phyloP scores from a whole-genome alignment of 2,113 vertebrate species.

The Bufo bufo region DNA sequence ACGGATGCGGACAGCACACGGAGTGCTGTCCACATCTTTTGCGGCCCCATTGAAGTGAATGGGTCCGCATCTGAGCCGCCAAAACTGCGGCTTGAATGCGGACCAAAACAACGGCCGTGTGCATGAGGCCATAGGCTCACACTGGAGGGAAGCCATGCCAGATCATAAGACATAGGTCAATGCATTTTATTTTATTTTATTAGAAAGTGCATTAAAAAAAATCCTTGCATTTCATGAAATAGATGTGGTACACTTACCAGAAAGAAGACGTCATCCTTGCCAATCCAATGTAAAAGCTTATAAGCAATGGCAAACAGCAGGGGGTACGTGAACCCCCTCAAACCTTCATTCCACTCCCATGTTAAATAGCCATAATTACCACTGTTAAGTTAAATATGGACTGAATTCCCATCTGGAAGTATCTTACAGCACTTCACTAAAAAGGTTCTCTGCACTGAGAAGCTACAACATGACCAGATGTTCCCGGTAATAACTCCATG shows the following conservation, averaged over 20 bases:
- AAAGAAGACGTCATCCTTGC: constrained; percentile 77
- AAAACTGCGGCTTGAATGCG: too few species aligned
- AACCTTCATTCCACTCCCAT: constrained; percentile 90
- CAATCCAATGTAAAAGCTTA: constrained; percentile 79
- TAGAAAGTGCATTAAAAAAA: not conserved
- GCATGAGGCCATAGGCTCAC: too few species aligned
- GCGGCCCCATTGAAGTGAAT: too few species aligned
- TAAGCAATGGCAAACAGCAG: constrained; percentile 88
- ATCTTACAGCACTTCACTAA: not conserved
- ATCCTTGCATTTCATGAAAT: not conserved
- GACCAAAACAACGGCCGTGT: too few species aligned
- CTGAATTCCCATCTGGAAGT: not conserved
- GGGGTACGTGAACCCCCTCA: constrained; percentile 88
- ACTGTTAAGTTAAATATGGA: constrained; percentile 68
- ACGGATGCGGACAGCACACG: too few species aligned
- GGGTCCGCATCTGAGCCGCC: too few species aligned
- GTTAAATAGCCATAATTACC: constrained; percentile 87
- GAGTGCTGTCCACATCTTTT: too few species aligned
- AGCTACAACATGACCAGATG: too few species aligned
- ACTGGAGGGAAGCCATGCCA: too few species aligned
- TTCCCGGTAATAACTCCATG: not conserved
- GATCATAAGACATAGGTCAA: too few species aligned
- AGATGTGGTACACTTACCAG: constrained; percentile 77
- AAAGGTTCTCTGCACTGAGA: too few species aligned
- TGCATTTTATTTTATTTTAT: too few species aligned